Evolutionary conservation across 2,888 invertebrate genomes (phyloP).

Genomic region (Luffia ferchaultella): DNA sequence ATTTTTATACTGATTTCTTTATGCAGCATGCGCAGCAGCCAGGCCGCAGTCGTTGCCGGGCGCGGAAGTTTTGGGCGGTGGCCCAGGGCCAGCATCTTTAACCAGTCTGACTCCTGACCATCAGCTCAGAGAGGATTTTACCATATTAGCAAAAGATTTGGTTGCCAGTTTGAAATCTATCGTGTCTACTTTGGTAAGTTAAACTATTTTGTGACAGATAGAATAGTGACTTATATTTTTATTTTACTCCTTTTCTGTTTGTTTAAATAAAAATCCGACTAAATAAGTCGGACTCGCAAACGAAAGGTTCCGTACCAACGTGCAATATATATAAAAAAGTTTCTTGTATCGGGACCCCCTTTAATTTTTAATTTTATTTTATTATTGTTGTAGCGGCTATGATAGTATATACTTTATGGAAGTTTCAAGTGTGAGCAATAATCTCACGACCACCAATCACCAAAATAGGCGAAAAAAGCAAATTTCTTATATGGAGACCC

Average conservation of each 20-base stretch:
- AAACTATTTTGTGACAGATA: neutral
- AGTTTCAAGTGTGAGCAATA: too few species aligned
- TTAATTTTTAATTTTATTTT: neutral
- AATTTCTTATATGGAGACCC: too few species aligned
- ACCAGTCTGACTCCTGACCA: slow-evolving; percentile 55
- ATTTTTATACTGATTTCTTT: neutral
- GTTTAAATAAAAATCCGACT: neutral
- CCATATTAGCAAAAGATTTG: slow-evolving; percentile 73
- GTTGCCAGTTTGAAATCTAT: slow-evolving; percentile 71
- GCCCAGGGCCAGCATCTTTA: slow-evolving; percentile 39
- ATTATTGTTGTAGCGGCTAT: neutral
- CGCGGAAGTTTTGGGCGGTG: slow-evolving; percentile 40
- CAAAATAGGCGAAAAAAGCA: too few species aligned
- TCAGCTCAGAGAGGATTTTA: slow-evolving; percentile 71
- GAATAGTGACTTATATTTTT: too few species aligned
- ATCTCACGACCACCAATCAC: too few species aligned
- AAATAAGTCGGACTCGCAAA: too few species aligned
- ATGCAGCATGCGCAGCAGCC: slow-evolving; percentile 52
- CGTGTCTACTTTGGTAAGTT: slow-evolving; percentile 46
- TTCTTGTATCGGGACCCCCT: too few species aligned
- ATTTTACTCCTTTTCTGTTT: too few species aligned
- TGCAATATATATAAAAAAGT: too few species aligned
- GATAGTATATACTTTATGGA: too few species aligned
- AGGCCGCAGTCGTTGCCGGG: slow-evolving; percentile 66
- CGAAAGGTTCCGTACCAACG: too few species aligned